phyloP scores from a whole-genome alignment of 2,113 vertebrate species.

The Sturnus vulgaris region DNA sequence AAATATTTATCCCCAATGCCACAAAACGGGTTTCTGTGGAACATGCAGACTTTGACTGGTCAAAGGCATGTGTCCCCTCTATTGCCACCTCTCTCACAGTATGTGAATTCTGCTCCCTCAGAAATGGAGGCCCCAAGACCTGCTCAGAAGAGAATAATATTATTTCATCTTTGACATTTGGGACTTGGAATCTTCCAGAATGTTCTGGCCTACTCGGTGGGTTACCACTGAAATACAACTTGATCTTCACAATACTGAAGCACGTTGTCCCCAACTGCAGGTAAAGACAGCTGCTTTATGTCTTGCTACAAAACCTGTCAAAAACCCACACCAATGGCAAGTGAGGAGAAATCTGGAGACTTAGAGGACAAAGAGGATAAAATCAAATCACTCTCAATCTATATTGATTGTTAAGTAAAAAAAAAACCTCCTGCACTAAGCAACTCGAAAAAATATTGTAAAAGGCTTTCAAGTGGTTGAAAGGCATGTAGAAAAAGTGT shows the following conservation, averaged over 20 bases:
- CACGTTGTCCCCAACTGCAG: background rate
- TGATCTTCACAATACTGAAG: background rate
- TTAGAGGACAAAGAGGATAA: background rate
- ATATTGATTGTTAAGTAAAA: background rate
- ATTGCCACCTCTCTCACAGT: background rate
- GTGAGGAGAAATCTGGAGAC: background rate
- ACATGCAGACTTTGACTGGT: background rate
- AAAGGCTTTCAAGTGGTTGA: background rate
- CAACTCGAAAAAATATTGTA: background rate
- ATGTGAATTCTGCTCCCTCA: background rate
- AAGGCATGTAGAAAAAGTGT: background rate
- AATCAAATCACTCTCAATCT: background rate
- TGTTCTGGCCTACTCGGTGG: background rate
- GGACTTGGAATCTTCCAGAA: background rate
- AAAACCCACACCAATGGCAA: background rate
- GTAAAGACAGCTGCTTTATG: background rate
- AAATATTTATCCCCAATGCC: background rate
- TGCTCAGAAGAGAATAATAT: background rate
- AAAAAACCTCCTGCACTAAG: background rate
- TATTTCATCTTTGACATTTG: background rate
- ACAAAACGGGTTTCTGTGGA: background rate
- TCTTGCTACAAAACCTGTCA: background rate
- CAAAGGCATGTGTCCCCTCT: background rate
- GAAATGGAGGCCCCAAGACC: background rate
- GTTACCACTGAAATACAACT: background rate